Percentiles rank a stretch among this genome's conserved stretches.
Evolutionary conservation across 2,888 invertebrate species (phyloP).

Genomic region (Drosophila maculinotata): DNA sequence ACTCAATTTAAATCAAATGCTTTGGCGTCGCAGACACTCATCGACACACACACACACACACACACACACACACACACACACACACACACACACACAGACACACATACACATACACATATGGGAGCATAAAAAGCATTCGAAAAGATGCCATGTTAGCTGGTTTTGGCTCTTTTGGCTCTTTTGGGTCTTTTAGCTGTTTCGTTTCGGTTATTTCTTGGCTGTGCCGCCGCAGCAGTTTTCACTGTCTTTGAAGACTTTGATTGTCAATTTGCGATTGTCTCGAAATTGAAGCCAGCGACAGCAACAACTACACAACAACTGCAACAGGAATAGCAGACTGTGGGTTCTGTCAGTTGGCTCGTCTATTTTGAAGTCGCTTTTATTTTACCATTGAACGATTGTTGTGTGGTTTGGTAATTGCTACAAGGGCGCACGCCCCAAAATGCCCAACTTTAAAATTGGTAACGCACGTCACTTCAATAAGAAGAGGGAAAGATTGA

Average conservation of each 20-base stretch:
- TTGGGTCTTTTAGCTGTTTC: slow-evolving; percentile 63
- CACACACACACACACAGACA: slow-evolving; percentile 8
- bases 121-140: slow-evolving; percentile 47
- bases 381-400: slow-evolving; percentile 79
- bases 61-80: slow-evolving; percentile 6
- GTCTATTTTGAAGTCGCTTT: slow-evolving; percentile 80
- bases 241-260: slow-evolving; percentile 81
- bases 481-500: slow-evolving; percentile 5
- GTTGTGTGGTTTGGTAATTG: slow-evolving; percentile 79
- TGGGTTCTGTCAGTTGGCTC: slow-evolving; percentile 68
- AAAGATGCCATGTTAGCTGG: slow-evolving; percentile 74
- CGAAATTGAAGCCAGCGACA: slow-evolving; percentile 72
- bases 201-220: slow-evolving; percentile 62
- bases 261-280: slow-evolving; percentile 80
- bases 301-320: slow-evolving; percentile 33
- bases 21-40: slow-evolving; percentile 69
- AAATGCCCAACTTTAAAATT: slow-evolving; percentile 75
- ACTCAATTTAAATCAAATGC: slow-evolving; percentile 81
- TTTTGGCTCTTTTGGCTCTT: slow-evolving; percentile 66
- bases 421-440: slow-evolving; percentile 65
- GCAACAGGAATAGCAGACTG: slow-evolving; percentile 24
- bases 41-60: slow-evolving; percentile 37
- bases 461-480: slow-evolving; percentile 62
- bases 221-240: slow-evolving; percentile 76
- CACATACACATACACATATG: slow-evolving; percentile 13